Base-by-base conservation (phyloP, 2,113 vertebrate genomes). In the Vireo altiloquus region DNA sequence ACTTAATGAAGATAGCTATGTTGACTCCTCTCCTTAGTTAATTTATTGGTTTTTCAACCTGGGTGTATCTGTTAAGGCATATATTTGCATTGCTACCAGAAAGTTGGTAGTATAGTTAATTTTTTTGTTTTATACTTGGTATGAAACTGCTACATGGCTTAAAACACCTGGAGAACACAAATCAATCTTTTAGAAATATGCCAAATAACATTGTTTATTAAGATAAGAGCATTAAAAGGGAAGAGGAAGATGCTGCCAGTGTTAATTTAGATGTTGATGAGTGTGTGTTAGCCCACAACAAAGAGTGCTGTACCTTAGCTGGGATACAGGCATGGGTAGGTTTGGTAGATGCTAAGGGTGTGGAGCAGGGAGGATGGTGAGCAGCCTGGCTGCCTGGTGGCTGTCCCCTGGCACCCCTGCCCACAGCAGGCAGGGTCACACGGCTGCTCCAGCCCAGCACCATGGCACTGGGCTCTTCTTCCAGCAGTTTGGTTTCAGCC, bases 361-460 rank as follows among this genome's bases (percentile, higher is more conserved):
- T 1, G 14, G 42, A 24, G 52, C 12, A 39, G 61, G 47, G 10
- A 42, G 44, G 56, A 5, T 68, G 66, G 12, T 27, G 88, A 31
- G 23, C 33, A 22, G n/a, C 31, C 52, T 22, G 4, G 7, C 44
- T 37, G 31, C 7, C 39, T 46, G 49, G 12, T 63, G 47, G 2
- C 78, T 2, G 4, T 49, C 19, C 39, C 63, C 1, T 3, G 23
- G 49, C 50, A 64, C 30, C 5, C 28, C 44, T 87, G 69, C 54
- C 39, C 22, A 0, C 6, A 6, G 35, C 53, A 68, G 64, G 27
- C 13, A 13, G 65, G 46, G 75, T 39, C 8, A 2, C 6, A 3
- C 0, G 0, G 35, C 68, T 12, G 30, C 10, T 57, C 39, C 59
- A 54, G 74, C 47, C 28, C 0, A 0, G 30, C 18, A 7, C 31